A percentile compares a stretch with the other conserved stretches of the same genome.
Evolutionary conservation across 2,113 vertebrate genomes (phyloP).

Genomic region (Lanius collurio): DNA sequence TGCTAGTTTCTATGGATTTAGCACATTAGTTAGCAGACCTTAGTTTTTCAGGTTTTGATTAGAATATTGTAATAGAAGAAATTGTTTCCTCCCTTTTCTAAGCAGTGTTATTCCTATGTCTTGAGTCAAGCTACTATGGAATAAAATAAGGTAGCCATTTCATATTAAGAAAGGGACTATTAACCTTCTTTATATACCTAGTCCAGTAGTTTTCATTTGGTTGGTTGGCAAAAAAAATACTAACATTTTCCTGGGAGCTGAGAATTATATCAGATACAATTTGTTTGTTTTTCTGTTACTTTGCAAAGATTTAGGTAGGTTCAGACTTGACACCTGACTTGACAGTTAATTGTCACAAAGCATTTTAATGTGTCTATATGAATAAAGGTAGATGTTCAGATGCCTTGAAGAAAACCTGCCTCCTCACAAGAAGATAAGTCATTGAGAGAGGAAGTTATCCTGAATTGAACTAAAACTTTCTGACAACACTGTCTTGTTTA

Average conservation of each 20-base stretch:
- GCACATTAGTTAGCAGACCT: constrained; percentile 36
- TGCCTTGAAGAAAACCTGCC: background rate
- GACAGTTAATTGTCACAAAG: background rate
- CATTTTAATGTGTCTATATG: background rate
- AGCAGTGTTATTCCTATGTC: background rate
- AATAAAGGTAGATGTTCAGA: background rate
- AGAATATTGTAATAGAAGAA: constrained; percentile 43
- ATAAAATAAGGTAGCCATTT: background rate
- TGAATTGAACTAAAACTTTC: background rate
- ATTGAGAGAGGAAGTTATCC: background rate
- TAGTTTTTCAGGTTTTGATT: constrained; percentile 42
- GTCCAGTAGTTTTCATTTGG: constrained; percentile 12
- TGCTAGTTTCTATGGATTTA: constrained; percentile 23
- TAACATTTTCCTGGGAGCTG: background rate
- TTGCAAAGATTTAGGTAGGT: background rate
- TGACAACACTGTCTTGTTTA: background rate
- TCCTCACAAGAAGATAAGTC: background rate
- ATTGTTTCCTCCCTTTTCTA: constrained; percentile 34
- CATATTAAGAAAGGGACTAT: constrained; percentile 1
- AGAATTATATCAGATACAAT: background rate
- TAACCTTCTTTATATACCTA: background rate
- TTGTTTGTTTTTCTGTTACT: background rate
- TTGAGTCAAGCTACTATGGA: background rate
- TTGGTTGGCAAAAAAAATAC: background rate
- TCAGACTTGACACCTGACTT: background rate